A percentile compares a stretch with the other conserved stretches of the same genome.
Evolutionary conservation across 2,797 vertebrate species (phyloP).

Genomic region (Anas bahamensis): DNA sequence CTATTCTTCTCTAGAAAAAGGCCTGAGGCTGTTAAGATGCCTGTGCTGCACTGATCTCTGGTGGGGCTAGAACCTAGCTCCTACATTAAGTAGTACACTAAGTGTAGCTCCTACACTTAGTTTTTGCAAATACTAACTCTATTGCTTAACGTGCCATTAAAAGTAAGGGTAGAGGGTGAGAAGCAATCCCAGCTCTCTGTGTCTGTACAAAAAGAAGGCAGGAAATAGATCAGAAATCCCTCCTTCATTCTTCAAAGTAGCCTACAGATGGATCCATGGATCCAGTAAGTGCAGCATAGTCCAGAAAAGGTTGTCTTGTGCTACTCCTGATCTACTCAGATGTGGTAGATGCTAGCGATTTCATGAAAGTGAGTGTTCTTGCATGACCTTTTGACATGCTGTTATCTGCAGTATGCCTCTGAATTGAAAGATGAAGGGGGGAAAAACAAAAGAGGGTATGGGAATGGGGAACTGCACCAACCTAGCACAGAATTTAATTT

Average conservation of each 20-base stretch:
- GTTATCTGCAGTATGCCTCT: neutral
- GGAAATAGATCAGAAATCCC: neutral
- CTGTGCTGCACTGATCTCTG: fast-evolving
- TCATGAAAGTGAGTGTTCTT: neutral
- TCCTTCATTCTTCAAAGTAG: neutral
- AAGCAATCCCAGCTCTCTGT: neutral
- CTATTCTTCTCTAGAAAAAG: neutral
- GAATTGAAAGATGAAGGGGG: neutral
- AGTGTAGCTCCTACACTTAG: no score
- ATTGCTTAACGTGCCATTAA: neutral
- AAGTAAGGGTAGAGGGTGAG: neutral
- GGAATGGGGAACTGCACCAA: neutral
- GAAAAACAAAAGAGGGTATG: neutral
- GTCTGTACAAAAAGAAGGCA: neutral
- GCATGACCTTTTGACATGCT: neutral
- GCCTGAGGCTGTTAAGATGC: neutral
- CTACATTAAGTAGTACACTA: no score
- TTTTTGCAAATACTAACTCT: neutral
- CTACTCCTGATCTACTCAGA: neutral
- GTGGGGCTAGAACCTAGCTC: neutral
- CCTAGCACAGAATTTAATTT: neutral
- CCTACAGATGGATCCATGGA: neutral
- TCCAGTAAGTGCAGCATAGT: neutral
- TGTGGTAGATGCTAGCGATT: neutral
- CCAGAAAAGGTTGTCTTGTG: neutral